Evolutionary conservation across 2,113 vertebrate species (phyloP).

Genomic region (Hypomesus transpacificus): DNA sequence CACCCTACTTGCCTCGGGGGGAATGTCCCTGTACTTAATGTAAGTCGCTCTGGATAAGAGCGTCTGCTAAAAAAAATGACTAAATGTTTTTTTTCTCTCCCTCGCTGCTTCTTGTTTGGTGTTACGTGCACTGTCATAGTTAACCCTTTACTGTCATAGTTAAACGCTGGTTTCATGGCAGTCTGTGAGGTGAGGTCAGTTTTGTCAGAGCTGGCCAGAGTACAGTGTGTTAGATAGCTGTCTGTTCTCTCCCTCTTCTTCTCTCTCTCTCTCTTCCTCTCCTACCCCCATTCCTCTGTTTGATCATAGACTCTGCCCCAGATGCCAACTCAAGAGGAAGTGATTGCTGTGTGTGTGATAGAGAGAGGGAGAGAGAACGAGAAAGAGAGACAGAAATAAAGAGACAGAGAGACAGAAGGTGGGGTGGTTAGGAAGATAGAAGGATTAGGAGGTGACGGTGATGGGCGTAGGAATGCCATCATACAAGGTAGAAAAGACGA

Average conservation of each 20-base stretch:
- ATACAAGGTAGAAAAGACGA: no score
- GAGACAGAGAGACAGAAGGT: background rate
- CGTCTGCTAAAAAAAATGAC: no score
- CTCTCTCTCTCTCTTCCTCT: background rate
- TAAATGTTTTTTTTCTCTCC: background rate
- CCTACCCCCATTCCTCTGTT: conserved; percentile 9
- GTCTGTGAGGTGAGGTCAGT: background rate
- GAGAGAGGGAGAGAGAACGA: background rate
- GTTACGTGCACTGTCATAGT: background rate
- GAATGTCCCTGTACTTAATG: no score
- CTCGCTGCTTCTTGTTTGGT: background rate
- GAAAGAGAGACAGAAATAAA: conserved; percentile 5
- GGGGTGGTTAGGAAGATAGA: background rate
- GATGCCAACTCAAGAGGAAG: conserved; percentile 59
- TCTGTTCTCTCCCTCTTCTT: conserved; percentile 18
- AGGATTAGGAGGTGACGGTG: conserved; percentile 21
- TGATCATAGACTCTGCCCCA: conserved; percentile 43
- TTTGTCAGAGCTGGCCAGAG: conserved; percentile 1
- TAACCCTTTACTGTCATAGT: background rate
- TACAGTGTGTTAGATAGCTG: conserved; percentile 30
- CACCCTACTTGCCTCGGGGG: no score
- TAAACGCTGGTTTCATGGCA: background rate
- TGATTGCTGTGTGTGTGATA: conserved; percentile 27
- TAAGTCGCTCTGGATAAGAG: no score
- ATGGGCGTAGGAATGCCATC: background rate